Evolutionary conservation across 2,797 vertebrate species (phyloP), one percentile per base, ranked within the genome.

Genomic region (Platyrinchus mystaceus): DNA sequence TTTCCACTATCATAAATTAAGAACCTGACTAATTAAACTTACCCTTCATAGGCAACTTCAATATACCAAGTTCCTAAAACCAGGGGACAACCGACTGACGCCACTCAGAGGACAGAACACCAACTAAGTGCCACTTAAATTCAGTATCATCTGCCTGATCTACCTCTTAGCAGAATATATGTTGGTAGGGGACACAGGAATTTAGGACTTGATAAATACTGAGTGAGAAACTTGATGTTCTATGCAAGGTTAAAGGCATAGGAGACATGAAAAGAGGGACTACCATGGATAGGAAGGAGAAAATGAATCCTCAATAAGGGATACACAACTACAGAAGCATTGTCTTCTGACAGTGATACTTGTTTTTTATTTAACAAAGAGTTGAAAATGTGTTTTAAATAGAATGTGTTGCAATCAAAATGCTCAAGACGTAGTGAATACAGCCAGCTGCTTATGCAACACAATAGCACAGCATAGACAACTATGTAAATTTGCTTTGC

Each of bases 361-460:
- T 43, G 37, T 5, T 11, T 43, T 79, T 64, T 62, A 41, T 41
- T 74, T 36, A 21, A 58, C 5, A 2, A 53, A 73, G 59, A 47
- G 21, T 30, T 74, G 46, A 85, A 43, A 60, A 56, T 11, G 8
- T 77, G 66, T 89, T 83, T 93, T 77, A 69, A 87, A 70, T 36
- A 62, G 13, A 44, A 82, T 9, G 2, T 21, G 15, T 34, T 46
- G 58, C 56, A 53, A 53, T 19, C 7, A 18, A 53, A 92, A 89
- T 47, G 50, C 76, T 70, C 44, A 74, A 86, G 52, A 89, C 30
- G 16, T 36, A 83, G 7, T 64, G 46, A 88, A 89, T 30, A 84
- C 63, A 84, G 50, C 24, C 89, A 89, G 50, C 53, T 91, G 52
- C 30, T 93, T 89, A 75, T 44, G 39, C 37, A 87, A 71, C 50